Conservation (phyloP, 2,113 vertebrate species). For the Malurus melanocephalus region DNA sequence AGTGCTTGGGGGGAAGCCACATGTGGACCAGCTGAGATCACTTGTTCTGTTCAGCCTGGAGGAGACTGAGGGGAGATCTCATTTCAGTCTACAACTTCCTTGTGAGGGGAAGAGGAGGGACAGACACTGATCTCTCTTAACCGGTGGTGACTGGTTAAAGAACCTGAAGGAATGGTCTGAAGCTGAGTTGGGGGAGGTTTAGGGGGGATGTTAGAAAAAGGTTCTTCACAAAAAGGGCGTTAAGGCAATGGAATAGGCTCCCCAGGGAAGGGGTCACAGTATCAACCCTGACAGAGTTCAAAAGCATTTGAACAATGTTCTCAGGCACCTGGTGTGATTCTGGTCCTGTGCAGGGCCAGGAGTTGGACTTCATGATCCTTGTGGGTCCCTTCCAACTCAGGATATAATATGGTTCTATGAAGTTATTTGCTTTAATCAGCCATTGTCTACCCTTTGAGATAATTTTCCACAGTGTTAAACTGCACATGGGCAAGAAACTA, state of each 20-base stretch:
- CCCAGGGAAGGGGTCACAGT: background rate
- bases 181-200: fast-evolving
- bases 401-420: background rate
- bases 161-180: fast-evolving
- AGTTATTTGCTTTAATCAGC: background rate
- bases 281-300: background rate
- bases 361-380: background rate
- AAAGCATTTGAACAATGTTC: background rate
- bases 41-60: background rate
- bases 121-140: background rate
- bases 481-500: background rate
- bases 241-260: fast-evolving
- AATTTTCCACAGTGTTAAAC: background rate
- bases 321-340: background rate
- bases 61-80: background rate
- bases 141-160: too few species aligned
- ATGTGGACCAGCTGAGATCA: background rate
- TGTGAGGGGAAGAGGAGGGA: fast-evolving
- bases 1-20: background rate
- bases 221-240: fast-evolving
- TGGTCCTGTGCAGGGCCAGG: background rate
- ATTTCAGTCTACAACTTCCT: background rate
- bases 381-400: background rate
- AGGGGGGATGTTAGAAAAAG: background rate
- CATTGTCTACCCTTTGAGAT: background rate